Evolutionary conservation across 2,797 vertebrate genomes (phyloP), one percentile per base, ranked within the genome.

Genomic region (Chelon auratus): DNA sequence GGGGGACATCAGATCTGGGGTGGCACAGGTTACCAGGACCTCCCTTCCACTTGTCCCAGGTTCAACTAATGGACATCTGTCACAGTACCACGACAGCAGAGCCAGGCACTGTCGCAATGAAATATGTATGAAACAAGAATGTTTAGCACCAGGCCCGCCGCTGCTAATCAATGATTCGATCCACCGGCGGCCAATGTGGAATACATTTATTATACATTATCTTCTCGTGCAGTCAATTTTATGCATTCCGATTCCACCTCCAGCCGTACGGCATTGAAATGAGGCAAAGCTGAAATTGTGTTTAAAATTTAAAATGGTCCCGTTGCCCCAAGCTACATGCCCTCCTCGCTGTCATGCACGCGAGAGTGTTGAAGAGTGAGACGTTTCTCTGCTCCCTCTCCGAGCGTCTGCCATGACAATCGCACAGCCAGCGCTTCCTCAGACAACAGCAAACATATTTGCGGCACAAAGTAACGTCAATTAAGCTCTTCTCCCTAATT

Each of bases 21-120:
- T 83, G 85, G 64, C 43, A 64, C 83, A 83, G 88, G 88, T 91
- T 88, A 91, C 79, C 75, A 80, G 71, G 76, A 88, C 81, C 85
- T 89, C 88, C 84, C 84, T 78, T 84, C 67, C 50, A 53, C 78
- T 72, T 80, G 88, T 90, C 86, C 80, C 1, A 30, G 77, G 87
- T 88, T 77, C 77, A 87, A 68, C 89, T 91, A 93, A 94, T 82
- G 92, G 93, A 94, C 95, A 95, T 95, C 94, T 95, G 95, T 94
- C 94, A 91, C 77, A 72, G 88, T 94, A 92, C 93, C 94, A 80
- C 61, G 73, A 91, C 92, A 84, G 89, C 74, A 85, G 82, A 91
- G 84, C 75, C 77, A 51, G 85, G 80, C 86, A 70, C 85, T 84
- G 88, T 89, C 86, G 45, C 80, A 62, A 95, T 95, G 88, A 95